These are phyloP conservation scores for Perognathus longimembris DNA, from an alignment of 2,113 vertebrate species.

Conservation along the genomic window DNA sequence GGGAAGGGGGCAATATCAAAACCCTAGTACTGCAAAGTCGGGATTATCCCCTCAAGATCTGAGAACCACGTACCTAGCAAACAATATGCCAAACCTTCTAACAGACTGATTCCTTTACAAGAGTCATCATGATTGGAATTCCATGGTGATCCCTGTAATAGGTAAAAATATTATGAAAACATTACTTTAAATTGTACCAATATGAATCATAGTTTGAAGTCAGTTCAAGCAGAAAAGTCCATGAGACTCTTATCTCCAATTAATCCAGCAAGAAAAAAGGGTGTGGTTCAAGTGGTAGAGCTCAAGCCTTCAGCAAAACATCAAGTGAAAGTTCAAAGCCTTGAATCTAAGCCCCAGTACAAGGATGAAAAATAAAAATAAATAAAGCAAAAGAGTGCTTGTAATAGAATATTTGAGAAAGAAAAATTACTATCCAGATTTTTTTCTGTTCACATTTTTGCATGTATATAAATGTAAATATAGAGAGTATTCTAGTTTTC, in stretches of 20 bases:
- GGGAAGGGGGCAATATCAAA: too few relatives aligned
- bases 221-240: not conserved
- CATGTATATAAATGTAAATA: not conserved
- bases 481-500: not conserved
- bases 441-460: slow-evolving; percentile 12
- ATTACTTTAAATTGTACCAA: slow-evolving; percentile 20
- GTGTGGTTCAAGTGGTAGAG: too few relatives aligned
- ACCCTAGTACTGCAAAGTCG: too few relatives aligned
- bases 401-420: slow-evolving; percentile 14
- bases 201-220: not conserved
- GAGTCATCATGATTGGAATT: not conserved
- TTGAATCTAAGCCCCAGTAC: too few relatives aligned
- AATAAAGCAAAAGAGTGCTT: not conserved
- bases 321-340: too few relatives aligned
- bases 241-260: not conserved
- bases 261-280: too few relatives aligned
- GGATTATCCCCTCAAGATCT: not conserved
- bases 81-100: not conserved
- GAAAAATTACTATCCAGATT: not conserved
- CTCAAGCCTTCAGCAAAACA: too few relatives aligned
- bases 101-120: not conserved
- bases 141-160: not conserved
- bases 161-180: not conserved
- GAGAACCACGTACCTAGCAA: not conserved
- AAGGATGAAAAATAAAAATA: too few relatives aligned